phyloP scores from a whole-genome alignment of 2,113 vertebrate species.

The Spilogale gracilis region DNA sequence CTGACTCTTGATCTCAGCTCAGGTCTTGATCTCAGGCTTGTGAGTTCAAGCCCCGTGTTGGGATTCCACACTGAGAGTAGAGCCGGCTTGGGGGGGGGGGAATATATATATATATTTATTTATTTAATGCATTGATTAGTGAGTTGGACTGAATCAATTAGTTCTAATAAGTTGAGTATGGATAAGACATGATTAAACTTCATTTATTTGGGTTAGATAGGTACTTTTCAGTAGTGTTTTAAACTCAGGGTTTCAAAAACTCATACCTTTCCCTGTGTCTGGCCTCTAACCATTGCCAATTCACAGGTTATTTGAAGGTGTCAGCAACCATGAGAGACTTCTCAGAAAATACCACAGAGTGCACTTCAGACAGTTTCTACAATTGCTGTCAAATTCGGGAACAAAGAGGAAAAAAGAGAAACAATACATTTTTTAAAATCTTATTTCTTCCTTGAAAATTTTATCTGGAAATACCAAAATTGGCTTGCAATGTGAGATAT shows the following conservation, averaged over 20 bases:
- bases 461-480: constrained; percentile 10
- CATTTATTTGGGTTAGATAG: not conserved
- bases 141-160: not conserved
- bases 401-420: constrained; percentile 47
- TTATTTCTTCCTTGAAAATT: constrained; percentile 52
- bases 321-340: constrained; percentile 43
- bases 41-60: not conserved
- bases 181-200: not conserved
- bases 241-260: not conserved
- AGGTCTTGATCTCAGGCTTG: not conserved
- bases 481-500: not conserved
- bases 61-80: not conserved
- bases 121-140: not conserved
- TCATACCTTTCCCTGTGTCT: not conserved
- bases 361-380: constrained; percentile 61
- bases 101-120: not conserved
- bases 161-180: not conserved
- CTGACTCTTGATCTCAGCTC: not conserved
- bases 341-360: constrained; percentile 66
- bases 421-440: not conserved
- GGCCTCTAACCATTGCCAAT: constrained; percentile 22
- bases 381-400: constrained; percentile 39
- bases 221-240: constrained; percentile 17
- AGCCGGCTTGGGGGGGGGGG: not conserved
- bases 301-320: constrained; percentile 71